These are phyloP conservation scores for Saimiri boliviensis DNA, from an alignment of 2,113 vertebrate species.

Conservation along the genomic window DNA sequence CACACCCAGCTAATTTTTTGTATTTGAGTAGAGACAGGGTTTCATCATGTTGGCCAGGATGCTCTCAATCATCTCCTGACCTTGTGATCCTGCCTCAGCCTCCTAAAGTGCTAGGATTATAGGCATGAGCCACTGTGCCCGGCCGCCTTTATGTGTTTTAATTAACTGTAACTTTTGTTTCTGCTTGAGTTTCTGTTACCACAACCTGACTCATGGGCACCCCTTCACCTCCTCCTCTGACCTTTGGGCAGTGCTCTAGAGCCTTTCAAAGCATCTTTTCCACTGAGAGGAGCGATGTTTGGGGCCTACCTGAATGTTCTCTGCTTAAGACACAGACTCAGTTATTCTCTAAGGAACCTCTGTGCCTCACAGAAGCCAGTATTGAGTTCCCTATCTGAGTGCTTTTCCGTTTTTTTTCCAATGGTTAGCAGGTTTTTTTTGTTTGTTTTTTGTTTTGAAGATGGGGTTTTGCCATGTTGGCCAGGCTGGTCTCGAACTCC, in stretches of 20 bases:
- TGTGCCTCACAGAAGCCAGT: neutral
- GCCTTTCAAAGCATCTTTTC: neutral
- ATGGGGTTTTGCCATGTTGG: no score
- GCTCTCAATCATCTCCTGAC: neutral
- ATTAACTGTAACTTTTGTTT: neutral
- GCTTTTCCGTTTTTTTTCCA: neutral
- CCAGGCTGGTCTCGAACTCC: no score
- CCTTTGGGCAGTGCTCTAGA: neutral
- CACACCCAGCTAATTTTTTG: neutral
- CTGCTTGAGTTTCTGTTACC: no score
- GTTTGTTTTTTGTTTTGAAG: no score
- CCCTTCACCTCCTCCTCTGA: neutral
- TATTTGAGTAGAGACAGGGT: neutral
- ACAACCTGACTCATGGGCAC: rapidly evolving
- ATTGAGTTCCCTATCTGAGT: neutral
- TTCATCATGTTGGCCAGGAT: neutral
- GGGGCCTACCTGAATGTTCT: neutral
- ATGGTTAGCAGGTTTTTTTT: no score
- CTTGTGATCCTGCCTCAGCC: neutral
- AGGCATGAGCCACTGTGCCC: neutral
- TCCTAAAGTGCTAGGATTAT: neutral
- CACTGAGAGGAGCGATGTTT: neutral
- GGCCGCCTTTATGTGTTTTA: neutral
- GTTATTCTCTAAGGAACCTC: neutral
- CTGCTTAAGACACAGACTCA: neutral